Base-by-base conservation (phyloP, 2,888 invertebrate species). In the Stenotaenia linearis region DNA sequence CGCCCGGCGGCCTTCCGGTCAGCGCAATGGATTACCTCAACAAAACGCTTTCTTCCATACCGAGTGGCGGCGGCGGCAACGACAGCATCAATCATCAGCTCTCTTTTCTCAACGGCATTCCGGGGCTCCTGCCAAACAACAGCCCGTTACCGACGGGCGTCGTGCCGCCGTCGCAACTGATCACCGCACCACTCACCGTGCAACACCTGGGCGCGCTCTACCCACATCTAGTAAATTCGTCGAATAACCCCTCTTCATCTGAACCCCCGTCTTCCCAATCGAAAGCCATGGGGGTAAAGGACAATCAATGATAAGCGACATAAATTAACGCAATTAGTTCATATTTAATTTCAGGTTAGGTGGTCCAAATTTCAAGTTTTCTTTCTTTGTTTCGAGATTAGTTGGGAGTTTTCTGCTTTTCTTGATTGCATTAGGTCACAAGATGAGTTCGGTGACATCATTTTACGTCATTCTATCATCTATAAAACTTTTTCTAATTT, bases 21-120 rank as follows among this genome's bases (percentile, higher is more conserved):
- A 80, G 80, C 45, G 80, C 80, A 1, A 79, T 80, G 80, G 80
- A 80, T 74, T 80, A 80, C 35, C 75, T 80, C 18, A 80, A 80
- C 40, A 56, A 79, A 28, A 80, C 80, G 18, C 78, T 80, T n/a
- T 79, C 79, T 23, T 80, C 76, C 50, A 80, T 80, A 50, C 80
- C 80, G 30, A 37, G 74, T n/a, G n/a, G n/a, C n/a, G 78, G 69
- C 6, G 74, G 69, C 23, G 40, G 37, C 7, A 40, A 56, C 18
- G 78, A 50, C 10, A 40, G n/a, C 23, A 28, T 35, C 12, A 79
- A 40, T 9, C 32, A 45, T 18, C 79, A 79, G 37, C 77, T 79
- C 21, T 40, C 79, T 28, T 79, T 79, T 25, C 79, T 79, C 7
- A 77, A 79, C 25, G 69, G 79, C 77, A 75, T 79, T 79, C 79